phyloP scores from a whole-genome alignment of 2,888 invertebrate species.

The Leucophora obtusa region DNA sequence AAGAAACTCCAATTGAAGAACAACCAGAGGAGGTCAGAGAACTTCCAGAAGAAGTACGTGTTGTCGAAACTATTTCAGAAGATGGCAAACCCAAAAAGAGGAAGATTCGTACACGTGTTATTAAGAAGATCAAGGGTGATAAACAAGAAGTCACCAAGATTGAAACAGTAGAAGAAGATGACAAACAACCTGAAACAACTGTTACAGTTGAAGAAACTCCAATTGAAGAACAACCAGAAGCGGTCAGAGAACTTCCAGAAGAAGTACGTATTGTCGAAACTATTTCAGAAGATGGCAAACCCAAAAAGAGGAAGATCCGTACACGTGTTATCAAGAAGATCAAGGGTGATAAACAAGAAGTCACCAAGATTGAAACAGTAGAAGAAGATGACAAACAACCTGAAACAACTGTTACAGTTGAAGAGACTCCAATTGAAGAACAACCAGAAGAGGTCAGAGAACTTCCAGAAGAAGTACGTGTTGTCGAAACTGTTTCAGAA shows the following conservation, averaged over 20 bases:
- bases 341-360: constrained; percentile 61
- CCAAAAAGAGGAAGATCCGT: constrained; percentile 74
- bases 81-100: constrained; percentile 12
- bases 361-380: constrained; percentile 46
- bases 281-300: constrained; percentile 64
- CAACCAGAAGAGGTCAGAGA: constrained; percentile 12
- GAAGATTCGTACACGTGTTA: constrained; percentile 20
- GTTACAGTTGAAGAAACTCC: constrained; percentile 65
- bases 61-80: constrained; percentile 8
- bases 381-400: constrained; percentile 45
- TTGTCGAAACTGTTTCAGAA: constrained; percentile 34
- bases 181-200: constrained; percentile 64
- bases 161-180: constrained; percentile 52
- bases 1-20: constrained; percentile 4
- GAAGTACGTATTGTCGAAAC: constrained; percentile 52
- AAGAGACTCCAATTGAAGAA: constrained; percentile 13
- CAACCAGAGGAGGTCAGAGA: not conserved
- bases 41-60: constrained; percentile 12
- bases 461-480: constrained; percentile 36
- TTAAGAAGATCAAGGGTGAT: constrained; percentile 13
- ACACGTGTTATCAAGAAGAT: constrained; percentile 73
- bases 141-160: constrained; percentile 25
- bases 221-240: constrained; percentile 54
- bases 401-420: constrained; percentile 39
- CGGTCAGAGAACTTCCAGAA: constrained; percentile 19